Evolutionary conservation across 2,888 invertebrate species (phyloP), one percentile per base, ranked within the genome.

Genomic region (Archaeoteleia sp.): DNA sequence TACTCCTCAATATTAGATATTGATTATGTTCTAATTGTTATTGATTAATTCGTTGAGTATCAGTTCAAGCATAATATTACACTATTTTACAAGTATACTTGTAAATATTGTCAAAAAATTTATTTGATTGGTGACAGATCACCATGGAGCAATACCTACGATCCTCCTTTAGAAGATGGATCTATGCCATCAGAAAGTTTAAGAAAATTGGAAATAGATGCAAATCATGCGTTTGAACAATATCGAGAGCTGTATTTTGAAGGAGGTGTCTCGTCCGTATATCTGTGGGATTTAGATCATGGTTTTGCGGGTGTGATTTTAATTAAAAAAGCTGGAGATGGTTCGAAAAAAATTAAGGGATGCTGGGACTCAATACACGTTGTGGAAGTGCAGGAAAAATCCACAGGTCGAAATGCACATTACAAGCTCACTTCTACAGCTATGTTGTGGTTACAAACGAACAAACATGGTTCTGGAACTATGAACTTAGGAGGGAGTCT

Each of bases 301-400:
- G 98, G 98, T 2, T 99, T 99, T 89, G 98, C 90, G 88, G 96
- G 96, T 75, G 98, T 98, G 30, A 97, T 99, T 82, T 89, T 99
- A 78, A 98, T 99, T 79, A 99, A 99, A 86, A 99, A 99, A 87
- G 97, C 96, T 0, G 98, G 98, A 0, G 98, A 98, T 86, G 98
- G 98, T 9, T 97, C 97, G 29, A 97, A 96, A 87, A 97, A 96
- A 87, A 98, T 98, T 78, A 97, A 97, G 86, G 99, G 99, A 0
- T 98, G 98, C 86, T 99, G 99, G 99, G 99, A 99, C 85, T 98
- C 98, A 1, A 97, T 99, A 81, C 99, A 99, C 83, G 99, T 99
- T 0, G 96, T 99, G 9, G 99, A 99, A 87, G 98, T 99, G 0
- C 95, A 96, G 83, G 97, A 98, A 85, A 98, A 98, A 86, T 93